Conservation (phyloP, 2,113 vertebrate genomes). For the Oryzias woworae region DNA sequence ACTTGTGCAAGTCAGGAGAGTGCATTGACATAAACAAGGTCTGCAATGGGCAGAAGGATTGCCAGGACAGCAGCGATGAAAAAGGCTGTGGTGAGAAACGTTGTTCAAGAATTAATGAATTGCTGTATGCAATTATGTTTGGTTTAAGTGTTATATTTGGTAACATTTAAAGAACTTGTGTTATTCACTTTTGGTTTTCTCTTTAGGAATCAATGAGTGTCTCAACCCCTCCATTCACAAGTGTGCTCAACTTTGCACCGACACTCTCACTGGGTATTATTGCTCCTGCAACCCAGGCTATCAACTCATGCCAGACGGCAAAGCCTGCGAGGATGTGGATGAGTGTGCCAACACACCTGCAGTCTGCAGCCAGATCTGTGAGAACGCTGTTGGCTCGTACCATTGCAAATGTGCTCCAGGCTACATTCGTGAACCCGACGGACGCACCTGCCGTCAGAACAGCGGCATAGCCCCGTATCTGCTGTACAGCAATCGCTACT, state of each 20-base stretch:
- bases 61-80: constrained; percentile 90
- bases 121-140: neutral
- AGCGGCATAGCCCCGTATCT: constrained; percentile 69
- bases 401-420: constrained; percentile 73
- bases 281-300: constrained; percentile 72
- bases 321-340: constrained; percentile 72
- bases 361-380: constrained; percentile 75
- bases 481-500: constrained; percentile 74
- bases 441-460: constrained; percentile 74
- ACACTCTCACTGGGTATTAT: constrained; percentile 71
- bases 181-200: neutral
- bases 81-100: constrained; percentile 89
- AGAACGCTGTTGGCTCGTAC: constrained; percentile 66
- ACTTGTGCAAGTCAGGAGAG: constrained; percentile 87
- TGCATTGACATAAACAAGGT: constrained; percentile 86
- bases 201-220: constrained; percentile 74
- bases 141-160: neutral
- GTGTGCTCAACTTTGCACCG: constrained; percentile 74
- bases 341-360: constrained; percentile 65
- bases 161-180: too few species aligned
- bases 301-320: constrained; percentile 72
- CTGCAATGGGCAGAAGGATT: constrained; percentile 88
- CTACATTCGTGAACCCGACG: constrained; percentile 71
- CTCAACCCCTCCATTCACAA: constrained; percentile 53
- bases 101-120: neutral